phyloP scores from a whole-genome alignment of 2,888 invertebrate species.

The Plagiodera versicolora region DNA sequence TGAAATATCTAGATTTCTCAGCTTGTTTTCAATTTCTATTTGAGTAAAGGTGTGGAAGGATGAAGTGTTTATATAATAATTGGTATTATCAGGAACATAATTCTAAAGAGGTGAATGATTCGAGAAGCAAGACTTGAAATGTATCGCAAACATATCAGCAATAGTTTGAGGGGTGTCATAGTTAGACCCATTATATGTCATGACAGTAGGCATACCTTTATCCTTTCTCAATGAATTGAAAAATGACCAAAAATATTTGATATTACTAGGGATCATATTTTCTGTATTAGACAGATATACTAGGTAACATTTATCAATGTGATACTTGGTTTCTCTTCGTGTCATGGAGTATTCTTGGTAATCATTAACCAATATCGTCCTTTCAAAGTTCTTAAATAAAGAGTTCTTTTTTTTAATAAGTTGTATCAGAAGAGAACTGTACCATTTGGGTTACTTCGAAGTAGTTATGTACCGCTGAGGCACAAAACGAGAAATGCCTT shows the following conservation, averaged over 20 bases:
- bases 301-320: neutral
- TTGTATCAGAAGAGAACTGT: neutral
- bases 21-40: no score
- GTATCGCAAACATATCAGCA: neutral
- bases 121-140: no score
- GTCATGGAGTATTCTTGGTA: no score
- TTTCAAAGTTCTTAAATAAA: no score
- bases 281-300: neutral
- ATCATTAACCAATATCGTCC: no score
- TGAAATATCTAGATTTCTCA: neutral
- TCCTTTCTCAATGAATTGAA: no score
- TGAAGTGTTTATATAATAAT: neutral
- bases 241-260: no score
- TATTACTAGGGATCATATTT: no score
- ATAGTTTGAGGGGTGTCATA: neutral
- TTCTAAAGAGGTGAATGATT: no score
- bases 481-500: neutral
- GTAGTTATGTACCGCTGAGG: neutral
- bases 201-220: no score
- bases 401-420: neutral
- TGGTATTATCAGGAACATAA: neutral
- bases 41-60: neutral
- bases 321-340: neutral
- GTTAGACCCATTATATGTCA: no score
- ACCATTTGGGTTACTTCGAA: neutral